Evolutionary conservation across 1,140 invertebrate genomes (phyloP), one percentile per base, ranked within the genome.

Genomic region (Brachystomella parvula): DNA sequence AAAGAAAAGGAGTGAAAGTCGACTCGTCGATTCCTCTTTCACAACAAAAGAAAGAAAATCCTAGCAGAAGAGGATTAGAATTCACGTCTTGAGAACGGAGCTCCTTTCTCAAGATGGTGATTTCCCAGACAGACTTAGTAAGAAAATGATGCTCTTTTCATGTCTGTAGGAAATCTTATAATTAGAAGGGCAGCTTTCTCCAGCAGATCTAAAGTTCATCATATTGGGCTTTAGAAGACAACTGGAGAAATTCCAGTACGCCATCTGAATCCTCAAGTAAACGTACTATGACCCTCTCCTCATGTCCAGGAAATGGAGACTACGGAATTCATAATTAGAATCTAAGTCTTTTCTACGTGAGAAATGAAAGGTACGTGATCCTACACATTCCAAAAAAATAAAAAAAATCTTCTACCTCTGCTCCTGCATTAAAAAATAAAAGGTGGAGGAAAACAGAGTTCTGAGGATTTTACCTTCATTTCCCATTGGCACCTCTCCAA

Each of bases 1-100:
- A 53, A 53, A 53, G 49, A 53, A 53, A 53, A n/a, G 12, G 49
- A 53, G 49, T 53, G 49, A 53, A 53, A 53, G 49, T 53, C 49
- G 49, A 53, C 15, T 53, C 49, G 49, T 53, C 49, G 24, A 53
- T 53, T 53, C 49, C 9, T 24, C 49, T 6, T 53, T 53, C 49
- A 9, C 24, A 53, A 44, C 24, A 53, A 12, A 53, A 53, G 24
- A 53, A 24, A 24, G 49, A 53, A 53, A 53, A 53, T 53, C 49
- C 49, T 53, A 17, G 24, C 49, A 17, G 12, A 53, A 53, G 49
- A 53, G 49, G 49, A 53, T 53, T 53, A 53, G 49, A 53, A 53
- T 53, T 17, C 12, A 44, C 9, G n/a, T n/a, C n/a, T n/a, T n/a
- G n/a, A n/a, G n/a, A n/a, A n/a, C n/a, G n/a, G n/a, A n/a, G 39